These are phyloP conservation scores for Anorthoa munda DNA, from an alignment of 2,888 invertebrate genomes.

Conservation along the genomic window DNA sequence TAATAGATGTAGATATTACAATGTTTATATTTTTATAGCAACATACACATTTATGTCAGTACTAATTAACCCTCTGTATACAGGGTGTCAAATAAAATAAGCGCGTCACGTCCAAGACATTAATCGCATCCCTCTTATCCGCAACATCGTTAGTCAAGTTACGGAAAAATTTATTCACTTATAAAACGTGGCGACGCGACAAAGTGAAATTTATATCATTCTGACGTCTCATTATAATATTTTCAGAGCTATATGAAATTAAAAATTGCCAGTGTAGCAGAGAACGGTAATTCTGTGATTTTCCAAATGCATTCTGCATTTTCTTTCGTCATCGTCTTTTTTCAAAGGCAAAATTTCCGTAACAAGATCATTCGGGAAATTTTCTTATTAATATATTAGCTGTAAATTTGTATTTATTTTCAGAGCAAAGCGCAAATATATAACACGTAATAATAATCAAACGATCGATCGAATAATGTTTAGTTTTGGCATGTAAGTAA, in stretches of 20 bases:
- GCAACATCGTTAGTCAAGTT: slow-evolving; percentile 33
- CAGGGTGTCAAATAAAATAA: slow-evolving; percentile 39
- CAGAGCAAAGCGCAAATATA: background rate
- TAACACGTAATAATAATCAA: too few species aligned
- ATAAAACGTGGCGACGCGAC: background rate
- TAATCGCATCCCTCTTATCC: slow-evolving; percentile 40
- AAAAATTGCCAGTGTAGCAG: background rate
- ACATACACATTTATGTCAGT: slow-evolving; percentile 1
- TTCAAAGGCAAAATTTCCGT: background rate
- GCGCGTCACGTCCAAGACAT: slow-evolving; percentile 37
- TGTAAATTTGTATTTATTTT: background rate
- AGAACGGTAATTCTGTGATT: background rate
- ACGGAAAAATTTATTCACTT: slow-evolving; percentile 40
- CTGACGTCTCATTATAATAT: background rate
- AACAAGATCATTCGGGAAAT: too few species aligned
- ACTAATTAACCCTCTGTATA: slow-evolving; percentile 1
- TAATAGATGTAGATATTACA: too few species aligned
- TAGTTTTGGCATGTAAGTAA: background rate
- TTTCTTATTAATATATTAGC: background rate
- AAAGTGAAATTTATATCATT: slow-evolving; percentile 14
- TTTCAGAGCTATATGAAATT: slow-evolving; percentile 13
- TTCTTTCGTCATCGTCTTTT: background rate
- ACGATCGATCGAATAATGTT: background rate
- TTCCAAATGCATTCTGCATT: slow-evolving; percentile 11
- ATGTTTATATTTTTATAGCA: too few species aligned